Conservation (phyloP, 2,113 vertebrate genomes). For the Poeciliopsis prolifica region DNA sequence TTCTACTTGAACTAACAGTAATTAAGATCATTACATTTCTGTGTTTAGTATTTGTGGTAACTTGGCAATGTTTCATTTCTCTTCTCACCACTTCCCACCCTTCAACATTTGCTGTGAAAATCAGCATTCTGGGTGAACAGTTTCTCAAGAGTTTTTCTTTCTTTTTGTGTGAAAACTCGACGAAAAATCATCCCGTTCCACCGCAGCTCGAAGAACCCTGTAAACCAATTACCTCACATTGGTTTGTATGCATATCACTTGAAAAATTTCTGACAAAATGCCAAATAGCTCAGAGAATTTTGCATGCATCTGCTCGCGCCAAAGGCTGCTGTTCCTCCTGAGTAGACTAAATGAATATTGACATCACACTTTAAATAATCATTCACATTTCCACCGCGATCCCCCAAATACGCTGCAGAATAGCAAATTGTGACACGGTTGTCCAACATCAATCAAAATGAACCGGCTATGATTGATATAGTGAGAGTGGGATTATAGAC, state of each 20-base stretch:
- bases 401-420: conserved; percentile 6
- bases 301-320: conserved; percentile 15
- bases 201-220: background rate
- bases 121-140: background rate
- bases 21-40: background rate
- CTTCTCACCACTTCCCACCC: background rate
- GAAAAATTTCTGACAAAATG: conserved; percentile 15
- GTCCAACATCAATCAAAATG: conserved; percentile 36
- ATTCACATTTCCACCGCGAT: conserved; percentile 20
- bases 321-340: background rate
- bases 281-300: conserved; percentile 19
- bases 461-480: conserved; percentile 60
- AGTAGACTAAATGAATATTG: conserved; percentile 35
- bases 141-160: background rate
- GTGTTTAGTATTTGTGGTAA: background rate
- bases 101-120: background rate
- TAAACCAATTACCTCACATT: background rate
- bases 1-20: background rate
- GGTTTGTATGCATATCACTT: conserved; percentile 1
- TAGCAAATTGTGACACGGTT: conserved; percentile 19
- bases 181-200: background rate
- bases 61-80: background rate
- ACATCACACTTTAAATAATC: conserved; percentile 43
- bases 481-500: conserved; percentile 53
- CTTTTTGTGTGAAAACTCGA: background rate